Evolutionary conservation across 1,140 invertebrate species (phyloP).

Genomic region (Zelostemma sp.): DNA sequence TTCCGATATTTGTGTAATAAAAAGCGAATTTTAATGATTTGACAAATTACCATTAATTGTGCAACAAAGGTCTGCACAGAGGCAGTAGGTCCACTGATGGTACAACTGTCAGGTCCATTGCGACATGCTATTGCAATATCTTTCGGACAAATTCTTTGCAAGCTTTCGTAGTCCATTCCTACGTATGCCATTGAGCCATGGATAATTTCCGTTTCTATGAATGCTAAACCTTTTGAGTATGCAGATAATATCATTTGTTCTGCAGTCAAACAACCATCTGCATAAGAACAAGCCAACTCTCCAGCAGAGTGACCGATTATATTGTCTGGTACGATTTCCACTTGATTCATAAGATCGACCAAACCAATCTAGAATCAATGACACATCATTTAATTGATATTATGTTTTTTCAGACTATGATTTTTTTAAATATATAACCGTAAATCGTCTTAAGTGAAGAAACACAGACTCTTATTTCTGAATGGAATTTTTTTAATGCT

Average conservation of each 20-base stretch:
- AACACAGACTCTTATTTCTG: too few relatives aligned
- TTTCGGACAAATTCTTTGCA: constrained; percentile 67
- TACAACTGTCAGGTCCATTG: constrained; percentile 77
- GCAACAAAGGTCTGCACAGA: constrained; percentile 56
- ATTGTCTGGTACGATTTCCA: too few relatives aligned
- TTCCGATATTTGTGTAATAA: too few relatives aligned
- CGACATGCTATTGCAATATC: constrained; percentile 79
- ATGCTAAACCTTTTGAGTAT: constrained; percentile 87
- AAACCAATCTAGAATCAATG: constrained; percentile 74
- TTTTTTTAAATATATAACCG: too few relatives aligned
- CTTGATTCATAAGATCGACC: constrained; percentile 76
- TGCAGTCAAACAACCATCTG: constrained; percentile 82
- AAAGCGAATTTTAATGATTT: too few relatives aligned
- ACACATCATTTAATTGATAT: too few relatives aligned
- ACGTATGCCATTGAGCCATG: constrained; percentile 87
- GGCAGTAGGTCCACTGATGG: constrained; percentile 77
- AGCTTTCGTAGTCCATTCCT: constrained; percentile 74
- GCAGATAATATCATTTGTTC: constrained; percentile 83
- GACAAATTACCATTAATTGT: constrained; percentile 63
- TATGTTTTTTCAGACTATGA: too few relatives aligned
- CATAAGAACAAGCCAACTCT: constrained; percentile 84
- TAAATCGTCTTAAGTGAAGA: too few relatives aligned
- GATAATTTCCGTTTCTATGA: constrained; percentile 81
- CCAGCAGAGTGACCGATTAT: too few relatives aligned
- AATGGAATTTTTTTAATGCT: too few relatives aligned